Evolutionary conservation across 2,113 vertebrate genomes (phyloP), one percentile per base, ranked within the genome.

Genomic region (Proterorhinus semilunaris): DNA sequence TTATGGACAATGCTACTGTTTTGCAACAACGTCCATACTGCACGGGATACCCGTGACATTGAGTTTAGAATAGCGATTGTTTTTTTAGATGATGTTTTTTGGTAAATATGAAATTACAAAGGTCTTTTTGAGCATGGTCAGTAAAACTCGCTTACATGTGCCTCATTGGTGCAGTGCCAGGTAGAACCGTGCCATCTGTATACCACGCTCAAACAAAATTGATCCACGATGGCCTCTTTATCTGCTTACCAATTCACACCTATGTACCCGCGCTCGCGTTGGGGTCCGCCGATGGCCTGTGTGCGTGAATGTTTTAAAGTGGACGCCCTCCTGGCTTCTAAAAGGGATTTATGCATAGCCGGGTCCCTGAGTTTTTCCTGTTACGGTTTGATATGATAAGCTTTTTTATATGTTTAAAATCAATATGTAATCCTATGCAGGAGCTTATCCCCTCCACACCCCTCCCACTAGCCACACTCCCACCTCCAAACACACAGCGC

Each of bases 351-450:
- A 94, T 98, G 95, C 96, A 97, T 94, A 96, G 80, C 78, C 49
- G 94, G 94, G 95, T 95, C 94, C 93, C 94, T 92, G 95, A 96
- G 95, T 96, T 96, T 90, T 79, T 79, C 87, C 90, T 90, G 91
- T 87, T 96, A 96, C 95, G 95, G 95, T 93, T 96, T 98, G 97
- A 96, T 98, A 97, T 97, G 97, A 99, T 98, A 98, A 98, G 97
- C 96, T 97, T 90, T 92, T 92, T 93, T 92, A 96, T 98, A 98
- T 96, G 96, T 98, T 98, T 95, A 95, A 98, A 98, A 99, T 99
- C 98, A 98, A 98, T 99, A 98, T 98, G 97, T 99, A 99, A 99
- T 99, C 98, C 98, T 96, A 96, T 98, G 96, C 95, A 97, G 95
- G 94, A 95, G 97, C 97, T 99, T 99, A 98, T 97, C 96, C 96